Percentiles rank a stretch among this genome's conserved stretches.
These are phyloP conservation scores for Drosophila tristis DNA, from an alignment of 1,140 invertebrate species.

Conservation along the genomic window DNA sequence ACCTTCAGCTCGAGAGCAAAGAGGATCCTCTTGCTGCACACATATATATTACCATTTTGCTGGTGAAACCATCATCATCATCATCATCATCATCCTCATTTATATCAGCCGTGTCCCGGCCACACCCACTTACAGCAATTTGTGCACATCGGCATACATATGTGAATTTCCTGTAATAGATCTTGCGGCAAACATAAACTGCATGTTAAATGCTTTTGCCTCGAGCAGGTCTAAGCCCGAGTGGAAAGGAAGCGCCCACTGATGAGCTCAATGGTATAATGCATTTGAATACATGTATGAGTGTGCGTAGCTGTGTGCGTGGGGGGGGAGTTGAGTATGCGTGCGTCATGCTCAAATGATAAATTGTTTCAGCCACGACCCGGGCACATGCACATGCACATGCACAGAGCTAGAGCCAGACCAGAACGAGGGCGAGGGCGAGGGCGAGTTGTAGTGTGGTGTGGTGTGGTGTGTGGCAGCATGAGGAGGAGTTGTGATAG, in stretches of 20 bases:
- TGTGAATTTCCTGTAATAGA: slow-evolving; percentile 79
- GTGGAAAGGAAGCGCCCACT: slow-evolving; percentile 29
- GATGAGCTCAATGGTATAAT: slow-evolving; percentile 57
- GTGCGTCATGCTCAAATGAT: slow-evolving; percentile 80
- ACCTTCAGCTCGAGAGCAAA: not conserved
- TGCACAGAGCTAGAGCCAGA: not conserved
- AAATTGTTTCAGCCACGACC: slow-evolving; percentile 69
- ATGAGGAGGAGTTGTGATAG: slow-evolving; percentile 52
- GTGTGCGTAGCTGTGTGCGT: slow-evolving; percentile 8
- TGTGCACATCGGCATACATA: slow-evolving; percentile 66
- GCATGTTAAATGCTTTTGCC: slow-evolving; percentile 80
- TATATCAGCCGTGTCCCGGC: slow-evolving; percentile 4
- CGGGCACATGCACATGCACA: slow-evolving; percentile 2
- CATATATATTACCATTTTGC: not conserved
- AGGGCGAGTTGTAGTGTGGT: no score
- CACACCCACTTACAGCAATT: slow-evolving; percentile 65
- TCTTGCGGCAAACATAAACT: slow-evolving; percentile 81
- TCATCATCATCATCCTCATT: slow-evolving; percentile 28
- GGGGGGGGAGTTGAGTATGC: slow-evolving; percentile 41
- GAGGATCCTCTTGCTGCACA: not conserved
- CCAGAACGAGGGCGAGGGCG: no score
- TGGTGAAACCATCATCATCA: not conserved
- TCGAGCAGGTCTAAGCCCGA: slow-evolving; percentile 43
- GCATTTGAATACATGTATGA: slow-evolving; percentile 52
- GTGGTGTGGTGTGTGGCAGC: not conserved